Conservation (phyloP, 92 coral and sea anemone genomes). For the Epizoanthus rinbou region DNA sequence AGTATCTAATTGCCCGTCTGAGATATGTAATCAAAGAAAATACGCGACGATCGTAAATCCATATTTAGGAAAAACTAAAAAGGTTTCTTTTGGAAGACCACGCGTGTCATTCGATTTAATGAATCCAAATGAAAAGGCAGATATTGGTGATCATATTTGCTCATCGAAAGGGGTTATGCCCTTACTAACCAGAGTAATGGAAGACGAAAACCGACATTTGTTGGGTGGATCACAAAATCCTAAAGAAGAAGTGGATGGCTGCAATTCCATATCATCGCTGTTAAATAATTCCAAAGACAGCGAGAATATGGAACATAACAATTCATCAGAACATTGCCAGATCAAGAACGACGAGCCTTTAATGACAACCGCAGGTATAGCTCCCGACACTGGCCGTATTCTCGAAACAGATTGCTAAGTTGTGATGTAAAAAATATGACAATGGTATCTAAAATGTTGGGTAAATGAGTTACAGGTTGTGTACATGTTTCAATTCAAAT, state of each 20-base stretch:
- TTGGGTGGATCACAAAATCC: not conserved
- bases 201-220: not conserved
- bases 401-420: slow-evolving; percentile 13
- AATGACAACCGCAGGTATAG: not conserved
- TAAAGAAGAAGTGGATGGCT: not conserved
- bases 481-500: not conserved
- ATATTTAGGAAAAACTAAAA: not conserved
- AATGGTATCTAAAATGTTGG: not conserved
- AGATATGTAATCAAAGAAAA: not conserved
- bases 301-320: not conserved
- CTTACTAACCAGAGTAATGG: too few species aligned
- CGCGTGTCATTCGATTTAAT: slow-evolving; percentile 3
- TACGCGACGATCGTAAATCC: not conserved
- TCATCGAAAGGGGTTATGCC: not conserved
- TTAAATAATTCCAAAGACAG: not conserved
- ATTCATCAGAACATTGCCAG: not conserved
- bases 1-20: not conserved
- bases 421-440: not conserved
- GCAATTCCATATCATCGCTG: not conserved
- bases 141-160: not conserved
- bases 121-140: not conserved
- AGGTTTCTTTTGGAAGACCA: not conserved
- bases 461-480: not conserved
- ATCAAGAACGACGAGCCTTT: too few species aligned
- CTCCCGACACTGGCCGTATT: not conserved